Evolutionary conservation across 2,797 vertebrate species (phyloP).

Genomic region (Eulemur mongoz): DNA sequence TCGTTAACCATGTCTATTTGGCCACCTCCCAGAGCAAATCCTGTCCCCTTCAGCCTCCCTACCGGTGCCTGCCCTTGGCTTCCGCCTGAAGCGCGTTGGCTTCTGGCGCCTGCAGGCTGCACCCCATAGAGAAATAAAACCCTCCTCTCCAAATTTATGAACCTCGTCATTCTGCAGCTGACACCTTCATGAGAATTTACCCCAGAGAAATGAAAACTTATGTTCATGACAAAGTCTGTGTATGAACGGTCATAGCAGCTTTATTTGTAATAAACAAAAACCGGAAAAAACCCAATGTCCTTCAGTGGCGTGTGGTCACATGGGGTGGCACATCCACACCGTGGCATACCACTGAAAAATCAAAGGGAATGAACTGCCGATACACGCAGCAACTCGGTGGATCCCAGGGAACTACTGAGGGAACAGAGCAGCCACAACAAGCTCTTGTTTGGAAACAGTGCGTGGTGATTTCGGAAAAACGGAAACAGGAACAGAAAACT

Average conservation of each 20-base stretch:
- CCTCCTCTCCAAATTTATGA: no score
- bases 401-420: background rate
- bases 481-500: no score
- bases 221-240: accelerated
- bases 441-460: no score
- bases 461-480: background rate
- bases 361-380: background rate
- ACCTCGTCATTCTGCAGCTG: no score
- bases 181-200: background rate
- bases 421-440: background rate
- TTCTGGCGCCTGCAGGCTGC: no score
- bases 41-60: no score
- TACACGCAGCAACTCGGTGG: no score
- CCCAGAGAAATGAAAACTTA: background rate
- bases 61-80: no score
- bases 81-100: no score
- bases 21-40: no score
- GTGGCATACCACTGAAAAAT: background rate
- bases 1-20: no score
- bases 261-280: background rate
- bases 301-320: accelerated
- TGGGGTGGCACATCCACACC: accelerated
- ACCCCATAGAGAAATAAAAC: no score
- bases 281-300: background rate
- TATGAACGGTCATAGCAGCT: background rate